Base-by-base conservation (phyloP, 2,797 vertebrate species). In the Pelochelys cantorii region DNA sequence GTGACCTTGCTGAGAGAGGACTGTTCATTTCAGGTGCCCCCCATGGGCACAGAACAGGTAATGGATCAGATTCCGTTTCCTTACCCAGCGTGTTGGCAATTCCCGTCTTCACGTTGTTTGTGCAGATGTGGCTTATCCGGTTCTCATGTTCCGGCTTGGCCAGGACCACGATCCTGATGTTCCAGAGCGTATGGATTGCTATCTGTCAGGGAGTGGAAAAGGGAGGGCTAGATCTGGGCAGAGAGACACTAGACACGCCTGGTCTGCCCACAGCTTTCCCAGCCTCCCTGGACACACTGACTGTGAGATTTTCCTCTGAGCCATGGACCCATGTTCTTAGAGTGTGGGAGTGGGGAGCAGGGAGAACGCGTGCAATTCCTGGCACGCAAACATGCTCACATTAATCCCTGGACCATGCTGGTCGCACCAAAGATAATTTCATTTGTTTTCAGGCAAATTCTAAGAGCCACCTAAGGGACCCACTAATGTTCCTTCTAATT, bases 121-220 rank as follows among this genome's bases (percentile, higher is more conserved):
- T 99, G 94, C 98, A 99, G 91, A 99, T 89, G 88, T 99, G 99
- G 34, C 99, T 99, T 97, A 99, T 99, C 85, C 99, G 98, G 97
- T 99, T 99, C 96, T 99, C 99, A 0, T 99, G 99, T 94, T 99
- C 99, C 0, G 99, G 99, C 93, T 99, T 99, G 95, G 98, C 99
- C 81, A 99, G 97, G 42, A 99, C 98, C 65, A 99, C 96, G 0
- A 99, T 99, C 68, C 99, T 98, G 95, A 99, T 99, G 96, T 98
- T 99, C 99, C 99, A 99, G 93, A 99, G 98, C 0, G 99, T 99
- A 87, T 99, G 99, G 97, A 98, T 98, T 23, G 99, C 99, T 48
- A 99, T 98, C 99, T 99, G 97, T 81, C 1, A 74, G 94, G 88
- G 91, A 71, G 81, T 13, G 82, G 37, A 80, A 84, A 62, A 83